Conservation (phyloP, 2,797 vertebrate species). For the Menidia menidia region DNA sequence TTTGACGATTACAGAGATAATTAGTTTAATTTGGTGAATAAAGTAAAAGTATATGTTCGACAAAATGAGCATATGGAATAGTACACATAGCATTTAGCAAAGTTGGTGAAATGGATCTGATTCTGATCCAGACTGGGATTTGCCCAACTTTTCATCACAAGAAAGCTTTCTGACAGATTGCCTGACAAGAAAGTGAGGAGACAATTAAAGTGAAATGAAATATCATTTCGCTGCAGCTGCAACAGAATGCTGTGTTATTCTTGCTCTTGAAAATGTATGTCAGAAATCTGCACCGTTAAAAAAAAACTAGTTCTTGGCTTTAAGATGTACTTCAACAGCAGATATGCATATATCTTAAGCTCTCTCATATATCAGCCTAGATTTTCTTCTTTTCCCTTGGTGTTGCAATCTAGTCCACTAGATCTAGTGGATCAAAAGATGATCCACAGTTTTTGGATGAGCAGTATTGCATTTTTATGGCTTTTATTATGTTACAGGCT, state of each 20-base stretch:
- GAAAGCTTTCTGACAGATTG: neutral
- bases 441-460: neutral
- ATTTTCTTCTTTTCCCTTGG: neutral
- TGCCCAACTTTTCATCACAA: neutral
- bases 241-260: neutral
- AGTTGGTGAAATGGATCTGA: neutral
- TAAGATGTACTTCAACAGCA: neutral
- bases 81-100: neutral
- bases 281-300: neutral
- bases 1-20: neutral
- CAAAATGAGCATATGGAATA: neutral
- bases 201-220: neutral
- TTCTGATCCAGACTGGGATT: neutral
- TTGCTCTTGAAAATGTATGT: neutral
- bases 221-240: neutral
- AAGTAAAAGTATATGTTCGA: neutral
- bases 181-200: neutral
- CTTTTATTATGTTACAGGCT: conserved; percentile 77
- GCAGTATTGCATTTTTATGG: neutral
- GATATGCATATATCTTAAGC: neutral
- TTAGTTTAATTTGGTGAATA: neutral
- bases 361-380: neutral
- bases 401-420: neutral
- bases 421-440: neutral
- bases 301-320: neutral